Evolutionary conservation across 2,888 invertebrate species (phyloP), one percentile per base, ranked within the genome.

Genomic region (Ormyrus labotus): DNA sequence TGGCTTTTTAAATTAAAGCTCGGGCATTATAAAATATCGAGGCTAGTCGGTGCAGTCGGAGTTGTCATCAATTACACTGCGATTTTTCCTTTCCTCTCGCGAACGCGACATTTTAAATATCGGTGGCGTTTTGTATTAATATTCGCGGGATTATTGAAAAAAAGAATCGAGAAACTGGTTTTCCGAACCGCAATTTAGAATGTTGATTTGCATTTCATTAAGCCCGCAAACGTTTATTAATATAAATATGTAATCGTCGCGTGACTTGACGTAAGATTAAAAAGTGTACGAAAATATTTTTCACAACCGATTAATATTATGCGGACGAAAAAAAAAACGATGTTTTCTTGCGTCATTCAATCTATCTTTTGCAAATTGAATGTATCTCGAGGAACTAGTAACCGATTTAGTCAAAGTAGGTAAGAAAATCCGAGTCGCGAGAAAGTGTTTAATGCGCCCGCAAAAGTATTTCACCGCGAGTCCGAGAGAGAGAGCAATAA

Each of bases 121-220:
- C 2, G 6, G 7, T 34, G 10, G 50, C 50, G 48, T 60, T 71
- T 51, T 34, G 60, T 45, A 50, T 51, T 64, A 72, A 72, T 72
- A 72, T 63, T 10, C 19, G 34, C 3, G 34, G 13, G 34, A 72
- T 72, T 55, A 10, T 34, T 57, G 47, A n/a, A 57, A 57, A 70
- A 19, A 70, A 70, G 65, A 50, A 13, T 45, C 9, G 0, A 4
- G 34, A 10, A 45, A 57, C 64, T 70, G 13, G 77, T 65, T 77
- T 77, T 77, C 50, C 64, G 70, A 50, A 51, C 64, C 55, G 55
- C 69, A 77, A 77, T 70, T 64, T 50, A 50, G n/a, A 64, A 58
- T 45, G 50, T 13, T 34, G 6, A 45, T 50, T 47, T 57, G 45
- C 58, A 61, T 55, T 55, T 63, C 65, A 69, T 69, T 76, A 60